Evolutionary conservation across 1,140 invertebrate genomes (phyloP).

Genomic region (Drepana arcuata): DNA sequence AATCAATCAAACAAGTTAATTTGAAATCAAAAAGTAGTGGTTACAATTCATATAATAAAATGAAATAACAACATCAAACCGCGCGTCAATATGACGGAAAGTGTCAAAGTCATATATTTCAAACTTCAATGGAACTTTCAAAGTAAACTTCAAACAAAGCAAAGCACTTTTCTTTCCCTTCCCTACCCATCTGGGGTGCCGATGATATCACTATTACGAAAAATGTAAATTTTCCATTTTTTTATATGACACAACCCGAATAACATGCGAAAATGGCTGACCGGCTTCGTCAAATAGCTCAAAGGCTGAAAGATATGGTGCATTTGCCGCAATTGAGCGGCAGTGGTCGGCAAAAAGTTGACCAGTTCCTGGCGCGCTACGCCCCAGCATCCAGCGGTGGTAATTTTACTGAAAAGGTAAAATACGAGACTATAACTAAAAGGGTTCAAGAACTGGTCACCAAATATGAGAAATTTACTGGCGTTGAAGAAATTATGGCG

Average conservation of each 20-base stretch:
- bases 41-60: too few species aligned
- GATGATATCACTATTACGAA: constrained; percentile 35
- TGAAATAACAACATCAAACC: too few species aligned
- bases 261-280: constrained; percentile 49
- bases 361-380: constrained; percentile 51
- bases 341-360: constrained; percentile 42
- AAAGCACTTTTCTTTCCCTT: too few species aligned
- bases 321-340: constrained; percentile 31
- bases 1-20: too few species aligned
- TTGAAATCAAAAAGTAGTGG: too few species aligned
- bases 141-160: too few species aligned
- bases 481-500: constrained; percentile 66
- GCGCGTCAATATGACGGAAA: too few species aligned
- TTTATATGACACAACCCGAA: constrained; percentile 19
- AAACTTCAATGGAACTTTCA: too few species aligned
- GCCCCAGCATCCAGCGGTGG: constrained; percentile 38
- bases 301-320: constrained; percentile 46
- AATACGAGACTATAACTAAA: constrained; percentile 35
- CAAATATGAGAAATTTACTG: constrained; percentile 68
- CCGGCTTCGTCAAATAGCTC: constrained; percentile 43
- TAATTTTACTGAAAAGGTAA: constrained; percentile 52
- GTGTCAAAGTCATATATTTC: too few species aligned
- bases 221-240: constrained; percentile 27
- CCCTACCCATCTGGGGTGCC: constrained; percentile 2
- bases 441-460: constrained; percentile 49